Evolutionary conservation across 2,888 invertebrate genomes (phyloP), one percentile per base, ranked within the genome.

Genomic region (Notodonta ziczac): DNA sequence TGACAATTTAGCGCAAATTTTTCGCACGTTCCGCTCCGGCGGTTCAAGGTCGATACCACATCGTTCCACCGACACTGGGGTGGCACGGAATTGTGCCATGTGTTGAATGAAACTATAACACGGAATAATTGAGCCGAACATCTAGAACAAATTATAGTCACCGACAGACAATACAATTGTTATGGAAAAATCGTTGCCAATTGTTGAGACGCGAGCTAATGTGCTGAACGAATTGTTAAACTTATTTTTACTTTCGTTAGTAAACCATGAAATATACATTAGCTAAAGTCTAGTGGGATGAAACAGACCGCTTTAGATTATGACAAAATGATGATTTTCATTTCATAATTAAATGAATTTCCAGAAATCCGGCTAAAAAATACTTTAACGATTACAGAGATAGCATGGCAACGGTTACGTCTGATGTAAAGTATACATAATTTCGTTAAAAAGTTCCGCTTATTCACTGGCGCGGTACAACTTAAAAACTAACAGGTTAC

Each of bases 41-140:
- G 80, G 80, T 84, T 86, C 90, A 91, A 90, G 91, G 91, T 89
- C 86, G 82, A 79, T 78, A 77, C 78, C 76, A 75, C 81, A 87
- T 88, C 75, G 88, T 89, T 88, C 85, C 77, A 66, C 72, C 68
- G 66, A 66, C 73, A 60, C 65, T 76, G 73, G 84, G 85, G 84
- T 80, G 78, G 71, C 75, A 72, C 65, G 66, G 67, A 67, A 67
- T 59, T n/a, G 62, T 63, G 65, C 67, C 64, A 65, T 61, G 53
- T 53, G 55, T 64, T 32, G 48, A 57, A 53, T 59, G 62, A 53
- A 24, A 9, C 8, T 51, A 16, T 24, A 9, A 12, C 9, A 42
- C 42, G 42, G 9, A n/a, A 46, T 46, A 46, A 46, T 46, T n/a
- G 46, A 42, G 12, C 42, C 9, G 2, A 42, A 42, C 10, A 42